Evolutionary conservation across 35 echinoderm and acorn worm species (phyloP), one percentile per base, ranked within the genome.

Genomic region (Ophiothrix spiculata): DNA sequence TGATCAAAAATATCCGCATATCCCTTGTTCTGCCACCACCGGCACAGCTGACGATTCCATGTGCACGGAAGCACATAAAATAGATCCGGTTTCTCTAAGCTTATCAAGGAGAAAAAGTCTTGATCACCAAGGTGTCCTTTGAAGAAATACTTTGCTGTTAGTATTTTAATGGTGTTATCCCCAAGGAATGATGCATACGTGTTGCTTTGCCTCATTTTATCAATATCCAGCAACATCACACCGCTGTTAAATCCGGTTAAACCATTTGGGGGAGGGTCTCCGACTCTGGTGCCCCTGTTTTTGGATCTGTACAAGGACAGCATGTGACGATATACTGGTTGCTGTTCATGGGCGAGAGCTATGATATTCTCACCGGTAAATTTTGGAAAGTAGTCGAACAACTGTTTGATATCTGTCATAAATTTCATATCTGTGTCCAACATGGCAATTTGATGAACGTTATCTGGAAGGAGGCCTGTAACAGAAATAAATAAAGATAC

Each of bases 241-340:
- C 95, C 95, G 39, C 95, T 98, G 83, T 98, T 98, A 75, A 98
- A 98, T 31, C 95, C 95, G 23, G 95, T 94, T 29, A 98, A 77
- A 21, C 95, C 95, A 83, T 98, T 73, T 0, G 95, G 95, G 13
- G 95, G 95, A 28, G 95, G 95, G 63, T 86, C 89, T 4, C 95
- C 95, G 13, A 94, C 95, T 46, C 75, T 90, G 12, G 95, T 98
- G 25, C 95, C 95, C 28, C 37, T 37, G 75, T 98, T 93, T 37
- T 83, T 38, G 16, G 86, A 94, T 6, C 95, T 91, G 81, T 94
- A 98, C 8, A 91, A 39, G 0, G 95, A 98, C 46, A 98, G 89
- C 56, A 93, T 64, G 34, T 98, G 95, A 31, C 95, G 95, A 83
- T 98, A 98, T 1, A 98, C 95, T 0, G 95, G 95, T 54, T 98